A percentile compares a stretch with the other conserved stretches of the same genome.
Evolutionary conservation across 2,888 invertebrate species (phyloP).

Genomic region (Callyntrura sp.): DNA sequence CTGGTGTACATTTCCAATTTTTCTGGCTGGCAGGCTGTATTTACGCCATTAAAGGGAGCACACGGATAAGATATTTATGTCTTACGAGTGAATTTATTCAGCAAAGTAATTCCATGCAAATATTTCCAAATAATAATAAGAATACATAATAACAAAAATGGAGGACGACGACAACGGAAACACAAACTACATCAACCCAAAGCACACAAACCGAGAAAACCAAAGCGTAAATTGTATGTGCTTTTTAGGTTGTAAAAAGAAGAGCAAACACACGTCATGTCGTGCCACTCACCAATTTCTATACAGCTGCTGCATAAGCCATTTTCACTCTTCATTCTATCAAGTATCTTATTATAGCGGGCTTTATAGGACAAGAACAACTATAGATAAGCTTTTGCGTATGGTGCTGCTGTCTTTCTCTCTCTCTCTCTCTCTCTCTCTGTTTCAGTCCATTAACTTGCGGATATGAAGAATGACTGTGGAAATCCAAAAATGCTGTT

Average conservation of each 20-base stretch:
- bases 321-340: too few species aligned
- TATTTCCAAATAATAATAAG: constrained; percentile 43
- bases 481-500: constrained; percentile 63
- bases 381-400: too few species aligned
- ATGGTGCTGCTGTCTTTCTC: not conserved
- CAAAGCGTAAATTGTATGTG: constrained; percentile 23
- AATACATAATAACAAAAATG: not conserved
- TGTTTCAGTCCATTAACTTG: constrained; percentile 68
- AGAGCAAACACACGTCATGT: constrained; percentile 66
- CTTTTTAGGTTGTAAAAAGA: constrained; percentile 44
- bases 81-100: constrained; percentile 24
- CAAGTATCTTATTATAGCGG: too few species aligned
- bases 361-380: not conserved
- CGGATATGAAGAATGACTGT: constrained; percentile 66
- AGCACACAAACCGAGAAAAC: constrained; percentile 30
- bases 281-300: constrained; percentile 70
- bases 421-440: constrained; percentile 42
- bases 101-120: constrained; percentile 34
- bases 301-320: constrained; percentile 10
- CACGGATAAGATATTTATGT: not conserved
- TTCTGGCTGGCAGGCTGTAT: not conserved
- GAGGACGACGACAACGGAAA: constrained; percentile 12
- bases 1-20: not conserved
- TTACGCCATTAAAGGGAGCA: not conserved
- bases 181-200: constrained; percentile 16